Evolutionary conservation across 2,888 invertebrate genomes (phyloP), one percentile per base, ranked within the genome.

Genomic region (Spodoptera littoralis): DNA sequence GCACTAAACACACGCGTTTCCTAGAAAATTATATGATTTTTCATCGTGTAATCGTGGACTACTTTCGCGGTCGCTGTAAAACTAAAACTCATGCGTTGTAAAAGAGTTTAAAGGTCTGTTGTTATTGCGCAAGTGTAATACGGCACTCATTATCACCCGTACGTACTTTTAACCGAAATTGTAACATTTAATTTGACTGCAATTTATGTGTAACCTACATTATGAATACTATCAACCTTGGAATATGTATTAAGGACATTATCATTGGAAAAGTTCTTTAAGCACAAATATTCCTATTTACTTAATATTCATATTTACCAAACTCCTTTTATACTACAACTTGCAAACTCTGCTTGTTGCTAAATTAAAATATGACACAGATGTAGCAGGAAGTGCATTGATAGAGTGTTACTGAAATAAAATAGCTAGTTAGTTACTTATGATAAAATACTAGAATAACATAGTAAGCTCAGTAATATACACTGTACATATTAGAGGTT

Each of bases 401-500:
- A 70, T 70, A 73, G 59, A 62, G 18, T 61, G 22, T 30, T 60
- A 41, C 44, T 44, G 46, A 60, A 52, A 52, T 47, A 60, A 75
- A 63, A 36, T 9, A 36, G 6, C 36, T 18, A 51, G 36, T 48
- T 46, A 36, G 6, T 8, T 18, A 51, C 27, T 48, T 46, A 52
- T 45, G 30, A 46, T 44, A 18, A 64, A 70, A 42, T 58, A 55
- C 59, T 64, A 36, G 24, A 27, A 65, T 42, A 52, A 56, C 11
- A 54, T 46, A 54, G 60, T 60, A 59, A 65, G 70, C 69, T 9
- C 63, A 62, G 61, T 73, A 63, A 65, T 77, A 57, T 73, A 60
- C 43, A 63, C 43, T 57, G 65, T 63, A 73, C 71, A 62, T 47
- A 59, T 58, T 74, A 70, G 70, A 81, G 61, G 77, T 76, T 84